A percentile compares a stretch with the other conserved stretches of the same genome.
These are phyloP conservation scores for Naja naja DNA, from an alignment of 2,113 vertebrate genomes.

Conservation along the genomic window DNA sequence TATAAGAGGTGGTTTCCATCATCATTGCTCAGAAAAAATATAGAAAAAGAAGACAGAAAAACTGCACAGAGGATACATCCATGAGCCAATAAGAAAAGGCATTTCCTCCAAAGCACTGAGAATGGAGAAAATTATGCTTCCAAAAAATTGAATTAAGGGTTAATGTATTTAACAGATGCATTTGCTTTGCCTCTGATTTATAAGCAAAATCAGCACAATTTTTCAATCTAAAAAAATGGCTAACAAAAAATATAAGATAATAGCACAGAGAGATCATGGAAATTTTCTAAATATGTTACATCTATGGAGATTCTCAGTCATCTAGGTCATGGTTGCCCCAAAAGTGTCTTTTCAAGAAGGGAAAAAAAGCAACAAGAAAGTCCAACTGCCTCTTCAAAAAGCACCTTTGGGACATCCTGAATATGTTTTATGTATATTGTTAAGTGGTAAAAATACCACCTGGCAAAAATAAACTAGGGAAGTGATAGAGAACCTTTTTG, in stretches of 20 bases:
- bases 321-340: too few relatives aligned
- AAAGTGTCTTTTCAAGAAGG: too few relatives aligned
- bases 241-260: background rate
- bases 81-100: background rate
- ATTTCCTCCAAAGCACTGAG: background rate
- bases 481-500: too few relatives aligned
- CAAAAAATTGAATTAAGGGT: background rate
- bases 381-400: too few relatives aligned
- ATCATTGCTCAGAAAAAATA: background rate
- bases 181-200: background rate
- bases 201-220: background rate
- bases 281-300: too few relatives aligned
- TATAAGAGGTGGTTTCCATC: background rate
- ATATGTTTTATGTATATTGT: background rate
- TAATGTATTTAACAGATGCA: background rate
- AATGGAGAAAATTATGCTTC: background rate
- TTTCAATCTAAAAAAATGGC: background rate
- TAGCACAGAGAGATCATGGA: background rate
- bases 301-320: too few relatives aligned
- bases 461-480: background rate
- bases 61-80: background rate
- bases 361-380: too few relatives aligned
- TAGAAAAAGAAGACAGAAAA: background rate
- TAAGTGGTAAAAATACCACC: background rate
- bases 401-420: background rate